A percentile compares a stretch with the other conserved stretches of the same genome.
Evolutionary conservation across 2,797 vertebrate species (phyloP).

Genomic region (Todus mexicanus): DNA sequence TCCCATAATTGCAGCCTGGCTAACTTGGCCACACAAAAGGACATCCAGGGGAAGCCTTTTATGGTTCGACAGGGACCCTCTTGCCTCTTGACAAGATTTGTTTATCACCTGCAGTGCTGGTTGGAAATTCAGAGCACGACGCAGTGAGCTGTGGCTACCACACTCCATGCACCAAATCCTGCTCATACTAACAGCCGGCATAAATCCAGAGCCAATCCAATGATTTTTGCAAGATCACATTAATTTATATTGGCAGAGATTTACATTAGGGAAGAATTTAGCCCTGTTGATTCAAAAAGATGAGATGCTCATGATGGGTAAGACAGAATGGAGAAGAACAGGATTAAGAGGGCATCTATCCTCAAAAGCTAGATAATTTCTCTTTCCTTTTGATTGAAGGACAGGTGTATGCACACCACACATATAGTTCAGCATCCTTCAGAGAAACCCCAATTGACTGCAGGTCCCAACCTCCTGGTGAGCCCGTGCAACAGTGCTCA

Average conservation of each 20-base stretch:
- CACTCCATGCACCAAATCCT: conserved; percentile 19
- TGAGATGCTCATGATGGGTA: background rate
- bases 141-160: conserved; percentile 38
- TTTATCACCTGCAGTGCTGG: conserved; percentile 53
- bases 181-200: background rate
- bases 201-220: conserved; percentile 18
- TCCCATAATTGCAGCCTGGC: background rate
- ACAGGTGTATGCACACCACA: background rate
- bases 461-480: background rate
- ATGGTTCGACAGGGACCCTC: background rate
- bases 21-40: background rate
- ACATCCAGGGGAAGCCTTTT: background rate
- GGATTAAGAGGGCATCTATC: background rate
- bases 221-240: conserved; percentile 31
- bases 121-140: conserved; percentile 38
- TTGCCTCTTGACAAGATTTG: background rate
- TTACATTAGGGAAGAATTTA: conserved; percentile 10
- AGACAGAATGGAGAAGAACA: conserved; percentile 12
- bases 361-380: background rate
- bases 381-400: background rate
- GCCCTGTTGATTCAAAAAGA: background rate
- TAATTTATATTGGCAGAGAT: background rate
- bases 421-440: background rate
- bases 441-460: background rate
- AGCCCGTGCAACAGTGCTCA: fast-evolving